A percentile compares a stretch with the other conserved stretches of the same genome.
Evolutionary conservation across 1,140 invertebrate genomes (phyloP).

Genomic region (Helicoverpa armigera): DNA sequence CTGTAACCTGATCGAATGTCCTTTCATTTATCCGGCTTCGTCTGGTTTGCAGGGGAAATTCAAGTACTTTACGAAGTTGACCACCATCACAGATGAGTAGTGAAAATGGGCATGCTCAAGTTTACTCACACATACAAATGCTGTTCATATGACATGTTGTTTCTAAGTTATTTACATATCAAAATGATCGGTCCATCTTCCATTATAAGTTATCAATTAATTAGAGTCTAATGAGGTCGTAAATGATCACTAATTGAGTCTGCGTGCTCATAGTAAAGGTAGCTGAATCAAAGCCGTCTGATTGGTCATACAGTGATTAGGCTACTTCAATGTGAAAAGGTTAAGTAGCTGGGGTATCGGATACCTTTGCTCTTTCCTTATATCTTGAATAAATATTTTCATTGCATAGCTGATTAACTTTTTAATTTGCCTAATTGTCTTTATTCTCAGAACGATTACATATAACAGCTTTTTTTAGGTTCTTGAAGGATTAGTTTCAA

Average conservation of each 20-base stretch:
- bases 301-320: not conserved
- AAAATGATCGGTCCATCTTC: not conserved
- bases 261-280: not conserved
- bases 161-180: too few relatives aligned
- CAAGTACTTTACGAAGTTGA: not conserved
- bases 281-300: not conserved
- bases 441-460: too few relatives aligned
- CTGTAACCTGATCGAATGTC: not conserved
- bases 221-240: not conserved
- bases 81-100: too few relatives aligned
- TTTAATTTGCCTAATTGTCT: too few relatives aligned
- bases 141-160: not conserved
- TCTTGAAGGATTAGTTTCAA: too few relatives aligned
- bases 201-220: not conserved
- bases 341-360: slow-evolving; percentile 4
- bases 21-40: slow-evolving; percentile 25
- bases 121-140: not conserved
- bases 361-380: not conserved
- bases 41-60: not conserved
- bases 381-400: not conserved
- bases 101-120: not conserved
- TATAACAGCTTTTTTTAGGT: too few relatives aligned
- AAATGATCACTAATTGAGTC: not conserved
- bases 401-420: not conserved
- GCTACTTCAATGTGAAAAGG: not conserved